phyloP scores from a whole-genome alignment of 2,797 vertebrate genomes.

The Fistularia commersonii region DNA sequence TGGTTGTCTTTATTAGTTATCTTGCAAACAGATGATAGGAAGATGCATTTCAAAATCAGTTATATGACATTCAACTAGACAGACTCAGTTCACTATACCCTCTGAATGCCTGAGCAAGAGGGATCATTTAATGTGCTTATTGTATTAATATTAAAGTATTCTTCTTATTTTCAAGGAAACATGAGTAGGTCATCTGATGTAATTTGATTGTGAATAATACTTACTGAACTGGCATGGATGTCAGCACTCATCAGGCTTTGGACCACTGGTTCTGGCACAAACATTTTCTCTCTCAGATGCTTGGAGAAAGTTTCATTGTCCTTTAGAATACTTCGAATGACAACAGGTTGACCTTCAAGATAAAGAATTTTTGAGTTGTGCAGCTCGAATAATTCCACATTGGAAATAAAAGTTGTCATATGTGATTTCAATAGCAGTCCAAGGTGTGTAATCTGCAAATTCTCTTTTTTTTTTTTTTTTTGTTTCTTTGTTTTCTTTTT shows the following conservation, averaged over 20 bases:
- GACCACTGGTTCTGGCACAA: slow-evolving; percentile 42
- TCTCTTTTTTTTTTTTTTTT: too few species aligned
- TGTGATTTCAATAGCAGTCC: not conserved
- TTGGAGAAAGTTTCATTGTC: slow-evolving; percentile 69
- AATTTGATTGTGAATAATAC: slow-evolving; percentile 17
- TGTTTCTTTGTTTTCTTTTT: too few species aligned
- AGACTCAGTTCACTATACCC: too few species aligned
- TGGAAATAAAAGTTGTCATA: not conserved
- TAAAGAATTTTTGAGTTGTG: slow-evolving; percentile 11
- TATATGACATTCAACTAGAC: not conserved
- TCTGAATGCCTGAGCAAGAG: too few species aligned
- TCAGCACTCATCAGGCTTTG: slow-evolving; percentile 59
- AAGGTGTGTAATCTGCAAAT: not conserved
- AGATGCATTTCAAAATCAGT: not conserved
- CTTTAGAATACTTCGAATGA: slow-evolving; percentile 59
- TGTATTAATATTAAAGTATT: slow-evolving; percentile 16
- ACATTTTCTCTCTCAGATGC: slow-evolving; percentile 59
- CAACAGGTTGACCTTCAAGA: slow-evolving; percentile 59
- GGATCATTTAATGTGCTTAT: not conserved
- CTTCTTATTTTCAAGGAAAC: slow-evolving; percentile 13
- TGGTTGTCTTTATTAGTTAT: not conserved
- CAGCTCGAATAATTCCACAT: not conserved
- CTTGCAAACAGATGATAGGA: not conserved
- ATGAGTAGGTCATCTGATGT: slow-evolving; percentile 31
- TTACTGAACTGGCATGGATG: slow-evolving; percentile 59